Conservation (phyloP, 2,888 invertebrate genomes). For the Pheosia gnoma region DNA sequence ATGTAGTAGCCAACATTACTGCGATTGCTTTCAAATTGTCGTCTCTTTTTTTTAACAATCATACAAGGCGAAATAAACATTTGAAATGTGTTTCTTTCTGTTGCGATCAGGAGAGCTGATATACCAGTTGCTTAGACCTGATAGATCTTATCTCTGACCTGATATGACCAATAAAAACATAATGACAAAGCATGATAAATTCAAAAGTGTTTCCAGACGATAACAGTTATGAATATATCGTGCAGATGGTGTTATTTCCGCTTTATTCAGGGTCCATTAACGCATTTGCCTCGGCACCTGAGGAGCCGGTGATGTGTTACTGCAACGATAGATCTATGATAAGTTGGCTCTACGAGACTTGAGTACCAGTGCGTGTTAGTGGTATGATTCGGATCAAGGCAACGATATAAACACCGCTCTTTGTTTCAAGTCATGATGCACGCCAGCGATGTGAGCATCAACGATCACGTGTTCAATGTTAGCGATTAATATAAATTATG, state of each 20-base stretch:
- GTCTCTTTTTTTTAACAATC: no score
- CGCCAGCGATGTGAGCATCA: background rate
- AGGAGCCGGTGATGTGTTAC: background rate
- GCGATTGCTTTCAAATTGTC: no score
- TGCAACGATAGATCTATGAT: constrained; percentile 10
- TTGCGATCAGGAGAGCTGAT: no score
- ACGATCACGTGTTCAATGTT: background rate
- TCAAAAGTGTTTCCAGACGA: background rate
- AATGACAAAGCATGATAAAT: background rate
- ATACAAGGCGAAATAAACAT: no score
- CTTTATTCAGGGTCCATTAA: constrained; percentile 8
- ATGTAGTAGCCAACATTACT: no score
- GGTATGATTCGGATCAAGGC: constrained; percentile 14
- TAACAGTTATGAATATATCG: background rate
- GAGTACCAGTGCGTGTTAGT: constrained; percentile 6
- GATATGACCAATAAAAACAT: no score
- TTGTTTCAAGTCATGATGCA: background rate
- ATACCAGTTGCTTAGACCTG: no score
- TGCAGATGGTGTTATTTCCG: constrained; percentile 1
- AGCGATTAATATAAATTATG: no score
- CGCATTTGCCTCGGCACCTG: background rate
- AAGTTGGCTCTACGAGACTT: background rate
- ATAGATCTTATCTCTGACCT: no score
- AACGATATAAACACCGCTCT: background rate
- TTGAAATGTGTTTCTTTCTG: no score